These are phyloP conservation scores for Argynnis bischoffii DNA, from an alignment of 2,888 invertebrate species.

Conservation along the genomic window DNA sequence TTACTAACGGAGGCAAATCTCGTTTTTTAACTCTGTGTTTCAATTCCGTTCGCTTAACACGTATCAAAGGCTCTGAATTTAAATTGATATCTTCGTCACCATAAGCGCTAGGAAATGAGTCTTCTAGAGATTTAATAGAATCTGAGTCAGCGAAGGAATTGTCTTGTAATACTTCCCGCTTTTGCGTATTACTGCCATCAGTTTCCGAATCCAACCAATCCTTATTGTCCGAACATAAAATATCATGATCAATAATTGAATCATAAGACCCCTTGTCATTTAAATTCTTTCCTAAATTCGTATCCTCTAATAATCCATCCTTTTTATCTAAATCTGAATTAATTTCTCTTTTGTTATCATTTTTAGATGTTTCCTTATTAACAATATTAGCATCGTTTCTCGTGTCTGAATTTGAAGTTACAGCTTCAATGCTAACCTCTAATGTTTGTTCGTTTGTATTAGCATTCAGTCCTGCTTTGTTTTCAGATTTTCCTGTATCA, in stretches of 20 bases:
- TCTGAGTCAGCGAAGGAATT: slow-evolving; percentile 52
- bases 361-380: slow-evolving; percentile 50
- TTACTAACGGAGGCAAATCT: slow-evolving; percentile 57
- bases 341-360: slow-evolving; percentile 66
- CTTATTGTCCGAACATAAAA: slow-evolving; percentile 39
- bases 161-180: slow-evolving; percentile 55
- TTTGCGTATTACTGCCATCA: slow-evolving; percentile 43
- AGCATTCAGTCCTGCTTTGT: slow-evolving; percentile 47
- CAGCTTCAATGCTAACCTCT: slow-evolving; percentile 35
- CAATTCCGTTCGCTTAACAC: slow-evolving; percentile 68
- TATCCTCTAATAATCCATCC: slow-evolving; percentile 46
- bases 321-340: slow-evolving; percentile 48
- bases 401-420: slow-evolving; percentile 38
- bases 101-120: slow-evolving; percentile 68
- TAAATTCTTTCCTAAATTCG: slow-evolving; percentile 46
- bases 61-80: slow-evolving; percentile 59
- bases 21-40: slow-evolving; percentile 57
- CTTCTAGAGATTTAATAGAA: slow-evolving; percentile 67
- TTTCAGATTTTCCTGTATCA: slow-evolving; percentile 43
- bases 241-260: slow-evolving; percentile 48
- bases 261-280: slow-evolving; percentile 47
- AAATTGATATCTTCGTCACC: slow-evolving; percentile 54
- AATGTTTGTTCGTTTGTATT: slow-evolving; percentile 42
- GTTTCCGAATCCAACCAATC: slow-evolving; percentile 29
- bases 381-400: slow-evolving; percentile 47